Evolutionary conservation across 2,888 invertebrate species (phyloP), one percentile per base, ranked within the genome.

Genomic region (Phyto melanocephala): DNA sequence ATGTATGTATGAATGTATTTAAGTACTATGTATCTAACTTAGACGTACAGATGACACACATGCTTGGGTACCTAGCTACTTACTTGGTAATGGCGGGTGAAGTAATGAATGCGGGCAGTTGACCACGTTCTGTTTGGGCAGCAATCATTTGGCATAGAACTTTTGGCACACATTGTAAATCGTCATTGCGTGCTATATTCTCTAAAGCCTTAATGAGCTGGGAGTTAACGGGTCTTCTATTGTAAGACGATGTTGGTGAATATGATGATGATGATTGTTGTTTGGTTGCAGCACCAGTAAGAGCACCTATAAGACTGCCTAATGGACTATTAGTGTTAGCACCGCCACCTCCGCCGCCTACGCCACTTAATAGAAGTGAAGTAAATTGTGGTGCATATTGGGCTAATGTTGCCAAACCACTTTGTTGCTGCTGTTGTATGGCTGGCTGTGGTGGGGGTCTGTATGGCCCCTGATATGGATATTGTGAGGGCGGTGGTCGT

Each of bases 141-240:
- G 93, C 91, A 62, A 95, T 94, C 68, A 95, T 93, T 90, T 96
- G 96, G 88, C 96, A 96, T 82, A 96, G 92, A 85, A 96, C 92
- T 88, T 95, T 93, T 2, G 96, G 95, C 80, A 96, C 95, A 90
- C 96, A 96, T 87, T 95, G 94, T 86, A 94, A 92, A 89, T 96
- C 95, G 89, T 96, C 96, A 90, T 95, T 94, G 86, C 92, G 92
- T 17, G 94, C 92, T 86, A 95, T 93, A 81, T 94, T 93, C 86
- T 92, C 92, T 83, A 95, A 89, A 13, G 93, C 93, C 85, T 86
- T 90, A 86, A 89, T 88, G 86, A 91, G 89, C 86, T 90, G 90
- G 85, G 87, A 88, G 86, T 88, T 90, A 81, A 89, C 85, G 28
- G 89, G 89, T 42, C 89, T 87, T 54, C 77, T 70, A 8, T 63